Evolutionary conservation across 2,797 vertebrate species (phyloP).

Genomic region (Morus bassanus): DNA sequence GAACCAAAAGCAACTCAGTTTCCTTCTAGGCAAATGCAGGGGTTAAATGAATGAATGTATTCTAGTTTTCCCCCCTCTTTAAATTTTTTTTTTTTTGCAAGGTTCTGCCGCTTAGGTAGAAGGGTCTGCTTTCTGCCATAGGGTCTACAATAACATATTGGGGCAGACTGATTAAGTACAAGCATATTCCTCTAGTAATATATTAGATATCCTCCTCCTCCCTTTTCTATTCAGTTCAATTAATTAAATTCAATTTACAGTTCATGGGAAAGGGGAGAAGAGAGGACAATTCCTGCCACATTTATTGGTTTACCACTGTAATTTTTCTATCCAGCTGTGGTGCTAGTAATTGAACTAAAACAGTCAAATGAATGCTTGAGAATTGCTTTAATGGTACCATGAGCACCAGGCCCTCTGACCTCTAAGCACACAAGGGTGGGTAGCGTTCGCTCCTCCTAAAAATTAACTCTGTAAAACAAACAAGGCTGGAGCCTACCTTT

Average conservation of each 20-base stretch:
- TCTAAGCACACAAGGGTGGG: background rate
- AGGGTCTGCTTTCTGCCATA: background rate
- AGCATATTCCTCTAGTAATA: background rate
- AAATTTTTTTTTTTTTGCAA: background rate
- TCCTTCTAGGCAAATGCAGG: background rate
- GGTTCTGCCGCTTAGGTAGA: background rate
- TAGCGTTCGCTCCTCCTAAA: background rate
- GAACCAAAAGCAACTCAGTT: background rate
- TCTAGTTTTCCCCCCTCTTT: accelerated
- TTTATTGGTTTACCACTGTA: background rate
- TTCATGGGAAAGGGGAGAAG: background rate
- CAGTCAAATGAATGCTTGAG: background rate
- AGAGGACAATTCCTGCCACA: background rate
- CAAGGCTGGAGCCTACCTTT: background rate
- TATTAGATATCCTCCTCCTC: background rate
- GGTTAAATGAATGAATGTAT: background rate
- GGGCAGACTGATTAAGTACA: background rate
- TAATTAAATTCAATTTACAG: background rate
- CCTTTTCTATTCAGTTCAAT: background rate
- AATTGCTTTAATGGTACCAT: background rate
- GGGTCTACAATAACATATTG: background rate
- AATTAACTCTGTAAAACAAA: background rate
- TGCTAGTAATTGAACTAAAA: background rate
- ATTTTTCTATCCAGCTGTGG: background rate
- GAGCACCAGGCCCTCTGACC: background rate